Percentiles rank a stretch among this genome's conserved stretches.
phyloP scores from a whole-genome alignment of 1,140 invertebrate species.

The Pseudomyrmex pallidus region DNA sequence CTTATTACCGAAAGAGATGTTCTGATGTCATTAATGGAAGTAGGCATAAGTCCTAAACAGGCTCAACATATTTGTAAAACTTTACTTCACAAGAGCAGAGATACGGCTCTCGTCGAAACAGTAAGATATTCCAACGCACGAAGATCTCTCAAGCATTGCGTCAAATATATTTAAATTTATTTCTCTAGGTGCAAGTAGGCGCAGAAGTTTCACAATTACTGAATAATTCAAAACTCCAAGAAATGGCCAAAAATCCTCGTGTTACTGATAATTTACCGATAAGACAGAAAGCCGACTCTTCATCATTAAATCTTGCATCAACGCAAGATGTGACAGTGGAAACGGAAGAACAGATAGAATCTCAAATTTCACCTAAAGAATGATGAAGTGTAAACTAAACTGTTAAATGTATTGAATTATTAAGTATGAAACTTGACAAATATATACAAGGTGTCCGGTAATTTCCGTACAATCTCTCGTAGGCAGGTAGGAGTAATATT shows the following conservation, averaged over 20 bases:
- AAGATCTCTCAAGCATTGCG: background rate
- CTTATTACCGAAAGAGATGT: constrained; percentile 78
- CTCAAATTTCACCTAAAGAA: background rate
- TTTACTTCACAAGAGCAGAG: constrained; percentile 77
- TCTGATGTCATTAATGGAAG: constrained; percentile 79
- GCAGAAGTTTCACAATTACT: background rate
- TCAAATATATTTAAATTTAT: background rate
- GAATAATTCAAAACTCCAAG: too few species aligned
- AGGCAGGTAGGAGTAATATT: too few species aligned
- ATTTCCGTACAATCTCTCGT: too few species aligned
- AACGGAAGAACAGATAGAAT: background rate
- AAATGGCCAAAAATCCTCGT: background rate
- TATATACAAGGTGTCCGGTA: too few species aligned
- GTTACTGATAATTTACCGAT: background rate
- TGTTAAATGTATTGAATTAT: background rate
- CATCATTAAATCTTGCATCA: background rate
- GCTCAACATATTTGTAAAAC: constrained; percentile 78
- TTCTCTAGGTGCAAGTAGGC: background rate
- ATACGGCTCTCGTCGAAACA: constrained; percentile 66
- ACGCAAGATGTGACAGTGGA: background rate
- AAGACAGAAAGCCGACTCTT: background rate
- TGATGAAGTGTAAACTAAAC: background rate
- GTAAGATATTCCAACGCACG: constrained; percentile 58
- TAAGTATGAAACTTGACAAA: too few species aligned
- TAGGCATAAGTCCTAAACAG: constrained; percentile 77